Evolutionary conservation across 2,797 vertebrate species (phyloP), one percentile per base, ranked within the genome.

Genomic region (Muscicapa comitata): DNA sequence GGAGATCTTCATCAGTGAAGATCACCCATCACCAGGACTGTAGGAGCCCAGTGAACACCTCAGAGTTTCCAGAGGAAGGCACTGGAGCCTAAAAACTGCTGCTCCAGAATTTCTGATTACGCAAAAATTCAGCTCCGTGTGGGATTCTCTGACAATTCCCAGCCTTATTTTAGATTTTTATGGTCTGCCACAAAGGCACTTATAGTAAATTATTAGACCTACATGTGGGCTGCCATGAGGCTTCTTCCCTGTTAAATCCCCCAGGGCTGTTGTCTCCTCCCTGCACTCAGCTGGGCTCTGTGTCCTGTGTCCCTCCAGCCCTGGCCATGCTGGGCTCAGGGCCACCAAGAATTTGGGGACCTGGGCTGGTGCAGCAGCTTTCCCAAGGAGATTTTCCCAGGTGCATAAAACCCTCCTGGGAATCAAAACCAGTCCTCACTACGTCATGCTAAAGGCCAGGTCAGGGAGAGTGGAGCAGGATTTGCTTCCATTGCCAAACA

Each of bases 81-180:
- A 5, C 29, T 11, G 48, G 40, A 83, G 13, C 48, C 21, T 62
- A 24, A 88, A 83, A 73, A 1, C 10, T 0, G 6, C 24, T 23
- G 8, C 38, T 68, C 19, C 54, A 14, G 72, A 25, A 25, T 33
- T 68, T 25, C 63, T 17, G n/a, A 37, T 80, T 66, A 19, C 1
- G 4, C 57, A 57, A 75, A 71, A 88, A 88, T 28, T 19, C 77
- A 51, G 20, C 45, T 88, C 80, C 2, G 5, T 51, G 73, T 33
- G 89, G 83, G 37, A 53, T 77, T 47, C 93, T 68, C 79, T 35
- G 50, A 84, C 84, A 81, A 81, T 91, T 84, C 84, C 89, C 91
- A 78, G 77, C 50, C 84, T 93, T 88, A 66, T 55, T 93, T 90
- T 43, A 88, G 73, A 63, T 63, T 92, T 94, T 93, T 92, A 92